Percentiles rank a stretch among this genome's conserved stretches.
phyloP scores from a whole-genome alignment of 2,888 invertebrate genomes.

The Lampropteryx suffumata region DNA sequence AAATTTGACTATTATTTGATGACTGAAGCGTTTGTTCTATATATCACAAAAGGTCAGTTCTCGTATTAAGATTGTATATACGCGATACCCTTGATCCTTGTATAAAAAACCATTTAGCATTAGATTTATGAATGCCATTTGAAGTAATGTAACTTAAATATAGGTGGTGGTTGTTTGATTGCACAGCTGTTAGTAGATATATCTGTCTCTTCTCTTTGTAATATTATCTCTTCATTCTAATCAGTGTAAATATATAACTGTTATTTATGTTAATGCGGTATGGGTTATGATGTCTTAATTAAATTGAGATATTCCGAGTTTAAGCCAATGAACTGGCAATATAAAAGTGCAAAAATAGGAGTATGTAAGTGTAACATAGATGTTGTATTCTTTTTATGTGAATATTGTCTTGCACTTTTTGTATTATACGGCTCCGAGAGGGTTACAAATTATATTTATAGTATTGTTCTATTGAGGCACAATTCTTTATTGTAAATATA shows the following conservation, averaged over 20 bases:
- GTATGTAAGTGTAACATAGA: conserved; percentile 73
- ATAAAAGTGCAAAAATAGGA: conserved; percentile 80
- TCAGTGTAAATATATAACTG: conserved; percentile 71
- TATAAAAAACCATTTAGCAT: conserved; percentile 31
- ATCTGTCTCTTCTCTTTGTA: conserved; percentile 62
- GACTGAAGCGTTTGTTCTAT: conserved; percentile 20
- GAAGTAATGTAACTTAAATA: conserved; percentile 28
- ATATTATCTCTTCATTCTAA: conserved; percentile 67
- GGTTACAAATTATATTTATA: conserved; percentile 64
- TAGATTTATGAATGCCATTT: conserved; percentile 34
- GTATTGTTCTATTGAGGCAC: conserved; percentile 74
- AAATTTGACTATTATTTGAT: conserved; percentile 6
- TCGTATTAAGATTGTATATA: conserved; percentile 33
- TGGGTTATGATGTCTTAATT: conserved; percentile 78
- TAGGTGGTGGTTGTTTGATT: conserved; percentile 44
- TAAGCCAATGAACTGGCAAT: conserved; percentile 78
- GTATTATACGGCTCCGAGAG: conserved; percentile 69
- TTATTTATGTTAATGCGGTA: conserved; percentile 61
- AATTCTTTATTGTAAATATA: conserved; percentile 78
- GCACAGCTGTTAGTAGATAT: conserved; percentile 48
- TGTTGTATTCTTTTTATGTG: conserved; percentile 73
- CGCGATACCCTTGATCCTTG: conserved; percentile 21
- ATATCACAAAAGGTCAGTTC: conserved; percentile 24
- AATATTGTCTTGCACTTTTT: conserved; percentile 77
- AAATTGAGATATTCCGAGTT: conserved; percentile 81